Percentiles rank a stretch among this genome's conserved stretches.
Conservation (phyloP, 1,140 invertebrate species). For the Hylaeus volcanicus region DNA sequence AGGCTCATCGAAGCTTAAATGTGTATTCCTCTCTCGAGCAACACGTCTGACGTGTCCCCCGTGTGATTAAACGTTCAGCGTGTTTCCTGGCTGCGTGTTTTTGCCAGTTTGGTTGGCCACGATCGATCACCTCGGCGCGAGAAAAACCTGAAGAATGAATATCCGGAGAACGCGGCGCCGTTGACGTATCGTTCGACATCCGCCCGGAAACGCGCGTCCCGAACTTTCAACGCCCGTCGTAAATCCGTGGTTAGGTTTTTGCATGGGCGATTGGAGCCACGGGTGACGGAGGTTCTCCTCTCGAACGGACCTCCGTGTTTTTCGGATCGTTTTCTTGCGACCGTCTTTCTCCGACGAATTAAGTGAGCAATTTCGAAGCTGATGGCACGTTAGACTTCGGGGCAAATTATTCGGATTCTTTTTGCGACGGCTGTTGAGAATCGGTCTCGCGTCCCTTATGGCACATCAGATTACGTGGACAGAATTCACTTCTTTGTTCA, state of each 20-base stretch:
- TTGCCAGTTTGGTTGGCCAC: not conserved
- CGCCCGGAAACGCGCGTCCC: conserved; percentile 20
- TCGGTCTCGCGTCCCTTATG: no score
- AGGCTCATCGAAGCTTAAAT: conserved; percentile 11
- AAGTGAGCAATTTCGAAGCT: no score
- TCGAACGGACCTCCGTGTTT: not conserved
- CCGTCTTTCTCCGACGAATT: no score
- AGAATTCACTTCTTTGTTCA: no score
- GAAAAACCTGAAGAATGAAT: conserved; percentile 24
- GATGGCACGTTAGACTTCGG: no score
- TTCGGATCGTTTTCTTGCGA: no score
- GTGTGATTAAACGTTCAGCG: conserved; percentile 51
- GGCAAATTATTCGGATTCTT: no score
- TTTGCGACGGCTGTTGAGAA: no score
- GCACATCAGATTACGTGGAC: no score
- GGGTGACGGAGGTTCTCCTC: conserved; percentile 1
- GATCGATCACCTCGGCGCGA: not conserved
- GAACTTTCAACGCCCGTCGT: conserved; percentile 6
- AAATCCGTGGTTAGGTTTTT: conserved; percentile 23
- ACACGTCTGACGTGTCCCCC: conserved; percentile 24
- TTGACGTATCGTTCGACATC: conserved; percentile 27
- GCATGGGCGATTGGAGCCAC: no score
- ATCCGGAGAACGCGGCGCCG: not conserved
- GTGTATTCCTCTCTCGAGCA: conserved; percentile 47
- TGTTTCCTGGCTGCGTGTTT: not conserved